phyloP scores from a whole-genome alignment of 2,797 vertebrate species.

The Scomberomorus guttatus region DNA sequence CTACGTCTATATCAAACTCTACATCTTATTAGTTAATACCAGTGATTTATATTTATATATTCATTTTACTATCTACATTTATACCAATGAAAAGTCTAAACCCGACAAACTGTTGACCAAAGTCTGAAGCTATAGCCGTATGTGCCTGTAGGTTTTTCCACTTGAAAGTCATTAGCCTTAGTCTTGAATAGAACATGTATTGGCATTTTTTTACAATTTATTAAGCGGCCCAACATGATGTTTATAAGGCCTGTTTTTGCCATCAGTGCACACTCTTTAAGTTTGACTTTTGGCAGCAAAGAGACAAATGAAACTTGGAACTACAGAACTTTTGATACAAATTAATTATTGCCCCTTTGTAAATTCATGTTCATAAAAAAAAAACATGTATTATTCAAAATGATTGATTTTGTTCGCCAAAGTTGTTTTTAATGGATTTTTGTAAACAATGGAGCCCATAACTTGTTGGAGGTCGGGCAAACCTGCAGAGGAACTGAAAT shows the following conservation, averaged over 20 bases:
- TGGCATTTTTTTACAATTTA: not conserved
- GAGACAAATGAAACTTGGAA: not conserved
- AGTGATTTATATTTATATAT: not conserved
- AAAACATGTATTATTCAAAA: not conserved
- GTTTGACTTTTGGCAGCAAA: not conserved
- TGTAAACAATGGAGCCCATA: slow-evolving; percentile 19
- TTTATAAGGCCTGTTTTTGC: not conserved
- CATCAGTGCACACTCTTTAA: not conserved
- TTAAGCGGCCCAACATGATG: not conserved
- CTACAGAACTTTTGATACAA: not conserved
- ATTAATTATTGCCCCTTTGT: not conserved
- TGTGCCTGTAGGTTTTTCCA: not conserved
- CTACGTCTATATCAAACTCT: not conserved
- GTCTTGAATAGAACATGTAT: not conserved
- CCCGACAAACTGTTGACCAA: not conserved
- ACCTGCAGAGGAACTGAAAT: slow-evolving; percentile 51
- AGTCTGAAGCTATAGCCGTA: not conserved
- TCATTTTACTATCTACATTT: not conserved
- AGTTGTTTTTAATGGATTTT: slow-evolving; percentile 29
- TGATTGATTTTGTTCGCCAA: slow-evolving; percentile 5
- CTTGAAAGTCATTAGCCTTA: not conserved
- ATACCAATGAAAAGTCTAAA: not conserved
- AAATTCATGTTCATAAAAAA: not conserved
- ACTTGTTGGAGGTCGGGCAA: slow-evolving; percentile 23
- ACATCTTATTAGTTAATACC: not conserved